A percentile compares a stretch with the other conserved stretches of the same genome.
phyloP scores from a whole-genome alignment of 2,888 invertebrate species.

The Chironomus tentans region DNA sequence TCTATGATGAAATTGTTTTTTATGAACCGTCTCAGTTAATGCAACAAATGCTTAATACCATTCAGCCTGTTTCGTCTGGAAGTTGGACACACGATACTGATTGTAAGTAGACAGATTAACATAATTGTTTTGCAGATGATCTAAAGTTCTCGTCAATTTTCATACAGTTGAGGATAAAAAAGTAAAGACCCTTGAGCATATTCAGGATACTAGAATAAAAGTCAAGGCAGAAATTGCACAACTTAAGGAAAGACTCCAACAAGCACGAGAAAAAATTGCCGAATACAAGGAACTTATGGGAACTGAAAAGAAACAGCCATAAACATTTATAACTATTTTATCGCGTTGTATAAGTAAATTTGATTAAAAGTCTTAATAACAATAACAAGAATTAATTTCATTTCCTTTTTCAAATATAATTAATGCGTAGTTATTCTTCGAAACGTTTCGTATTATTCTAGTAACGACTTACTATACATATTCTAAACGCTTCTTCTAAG shows the following conservation, averaged over 20 bases:
- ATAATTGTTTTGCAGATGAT: too few relatives aligned
- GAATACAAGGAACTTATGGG: conserved; percentile 70
- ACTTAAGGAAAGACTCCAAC: conserved; percentile 73
- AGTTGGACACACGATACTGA: conserved; percentile 79
- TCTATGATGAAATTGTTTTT: conserved; percentile 92
- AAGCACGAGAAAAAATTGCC: conserved; percentile 76
- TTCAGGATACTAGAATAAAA: conserved; percentile 69
- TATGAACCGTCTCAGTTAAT: conserved; percentile 83
- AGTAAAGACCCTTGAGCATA: conserved; percentile 64
- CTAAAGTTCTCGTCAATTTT: neutral
- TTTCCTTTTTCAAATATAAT: too few relatives aligned
- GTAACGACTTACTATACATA: too few relatives aligned
- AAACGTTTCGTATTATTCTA: too few relatives aligned
- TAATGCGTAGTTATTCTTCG: too few relatives aligned
- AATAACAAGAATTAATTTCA: too few relatives aligned
- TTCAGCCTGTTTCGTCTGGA: conserved; percentile 63
- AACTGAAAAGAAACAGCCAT: neutral
- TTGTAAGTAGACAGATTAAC: too few relatives aligned
- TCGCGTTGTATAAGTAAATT: too few relatives aligned
- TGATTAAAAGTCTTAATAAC: too few relatives aligned
- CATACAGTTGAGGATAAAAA: conserved; percentile 78
- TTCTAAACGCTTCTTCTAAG: too few relatives aligned
- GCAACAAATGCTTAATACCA: conserved; percentile 75
- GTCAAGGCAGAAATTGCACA: conserved; percentile 72
- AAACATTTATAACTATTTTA: neutral